Percentiles rank a stretch among this genome's conserved stretches.
These are phyloP conservation scores for Salminus brasiliensis DNA, from an alignment of 2,113 vertebrate genomes.

Conservation along the genomic window DNA sequence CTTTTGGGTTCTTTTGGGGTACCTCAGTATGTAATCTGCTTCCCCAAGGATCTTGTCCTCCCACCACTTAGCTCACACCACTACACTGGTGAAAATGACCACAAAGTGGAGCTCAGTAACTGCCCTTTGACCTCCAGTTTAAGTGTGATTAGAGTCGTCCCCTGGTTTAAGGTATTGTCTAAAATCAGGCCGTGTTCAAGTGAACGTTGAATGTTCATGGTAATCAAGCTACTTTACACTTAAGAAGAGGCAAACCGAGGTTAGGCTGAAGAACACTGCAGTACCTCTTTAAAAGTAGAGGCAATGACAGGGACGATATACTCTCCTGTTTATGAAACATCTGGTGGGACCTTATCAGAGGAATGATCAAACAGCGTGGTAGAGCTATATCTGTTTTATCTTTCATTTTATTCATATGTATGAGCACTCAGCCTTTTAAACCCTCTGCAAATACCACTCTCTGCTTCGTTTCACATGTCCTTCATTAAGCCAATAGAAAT, in stretches of 20 bases:
- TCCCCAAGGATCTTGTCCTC: no score
- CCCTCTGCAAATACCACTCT: neutral
- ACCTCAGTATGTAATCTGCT: no score
- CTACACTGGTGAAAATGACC: no score
- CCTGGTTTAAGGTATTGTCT: no score
- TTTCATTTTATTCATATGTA: neutral
- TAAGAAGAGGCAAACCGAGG: neutral
- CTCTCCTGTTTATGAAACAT: neutral
- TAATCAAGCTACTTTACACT: neutral
- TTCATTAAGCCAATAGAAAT: neutral
- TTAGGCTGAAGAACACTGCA: neutral
- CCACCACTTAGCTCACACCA: no score
- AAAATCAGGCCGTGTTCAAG: neutral
- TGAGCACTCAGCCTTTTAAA: neutral
- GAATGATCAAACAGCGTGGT: neutral
- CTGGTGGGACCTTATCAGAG: neutral
- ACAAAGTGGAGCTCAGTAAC: no score
- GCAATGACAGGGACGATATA: neutral
- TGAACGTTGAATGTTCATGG: neutral
- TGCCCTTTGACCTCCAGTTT: no score
- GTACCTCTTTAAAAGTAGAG: neutral
- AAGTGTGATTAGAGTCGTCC: no score
- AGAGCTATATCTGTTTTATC: neutral
- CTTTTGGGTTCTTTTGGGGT: no score
- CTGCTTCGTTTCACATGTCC: slow-evolving; percentile 1